phyloP scores from a whole-genome alignment of 1,140 invertebrate species.

The Papilio aristodemus region DNA sequence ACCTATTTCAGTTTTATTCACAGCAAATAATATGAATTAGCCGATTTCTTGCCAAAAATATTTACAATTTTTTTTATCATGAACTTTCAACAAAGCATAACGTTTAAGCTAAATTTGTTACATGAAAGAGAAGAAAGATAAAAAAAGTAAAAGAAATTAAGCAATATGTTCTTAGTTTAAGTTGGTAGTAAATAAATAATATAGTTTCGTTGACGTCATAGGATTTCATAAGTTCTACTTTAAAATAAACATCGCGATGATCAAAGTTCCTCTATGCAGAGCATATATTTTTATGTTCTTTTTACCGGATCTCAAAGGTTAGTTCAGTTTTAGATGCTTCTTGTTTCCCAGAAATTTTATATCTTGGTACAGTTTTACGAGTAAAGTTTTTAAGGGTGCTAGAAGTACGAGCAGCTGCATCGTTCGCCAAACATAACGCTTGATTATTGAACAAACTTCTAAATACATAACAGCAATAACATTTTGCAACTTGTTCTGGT shows the following conservation, averaged over 20 bases:
- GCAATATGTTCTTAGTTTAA: too few species aligned
- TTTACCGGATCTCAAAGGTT: neutral
- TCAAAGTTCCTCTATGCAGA: neutral
- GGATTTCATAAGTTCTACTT: neutral
- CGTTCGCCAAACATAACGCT: slow-evolving; percentile 12
- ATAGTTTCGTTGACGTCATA: too few species aligned
- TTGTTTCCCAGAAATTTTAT: slow-evolving; percentile 10
- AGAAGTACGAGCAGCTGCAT: slow-evolving; percentile 6
- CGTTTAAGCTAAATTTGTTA: too few species aligned
- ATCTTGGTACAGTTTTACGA: slow-evolving; percentile 12
- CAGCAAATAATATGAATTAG: too few species aligned
- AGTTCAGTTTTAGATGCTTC: neutral
- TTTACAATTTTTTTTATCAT: too few species aligned
- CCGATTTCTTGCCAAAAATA: too few species aligned
- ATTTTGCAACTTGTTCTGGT: slow-evolving; percentile 9
- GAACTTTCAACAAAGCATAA: too few species aligned
- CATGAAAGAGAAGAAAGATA: too few species aligned
- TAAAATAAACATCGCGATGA: neutral
- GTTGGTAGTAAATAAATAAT: too few species aligned
- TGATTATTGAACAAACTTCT: slow-evolving; percentile 10
- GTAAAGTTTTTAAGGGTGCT: slow-evolving; percentile 8
- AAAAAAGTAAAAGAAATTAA: too few species aligned
- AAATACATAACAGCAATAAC: slow-evolving; percentile 1
- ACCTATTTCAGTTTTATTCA: too few species aligned
- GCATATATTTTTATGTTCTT: neutral